These are phyloP conservation scores for Axinella damicornis DNA, from an alignment of 37 sponge, comb jelly and placozoan genomes.

Conservation along the genomic window DNA sequence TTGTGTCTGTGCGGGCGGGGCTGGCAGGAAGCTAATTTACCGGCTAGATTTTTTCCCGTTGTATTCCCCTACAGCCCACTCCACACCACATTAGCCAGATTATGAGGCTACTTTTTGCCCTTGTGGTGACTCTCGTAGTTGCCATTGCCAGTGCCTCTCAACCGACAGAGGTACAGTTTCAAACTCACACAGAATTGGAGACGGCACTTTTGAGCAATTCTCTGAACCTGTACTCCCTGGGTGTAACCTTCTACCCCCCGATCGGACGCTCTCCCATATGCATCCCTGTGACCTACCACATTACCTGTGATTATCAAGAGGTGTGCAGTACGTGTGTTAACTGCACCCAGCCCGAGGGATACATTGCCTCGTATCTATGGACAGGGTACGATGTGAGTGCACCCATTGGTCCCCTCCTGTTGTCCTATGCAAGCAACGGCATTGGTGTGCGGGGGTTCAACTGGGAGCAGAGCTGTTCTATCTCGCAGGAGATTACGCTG, in stretches of 20 bases:
- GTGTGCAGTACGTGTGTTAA: background rate
- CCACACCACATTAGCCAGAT: no score
- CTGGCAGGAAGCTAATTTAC: no score
- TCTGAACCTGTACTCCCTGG: constrained; percentile 25
- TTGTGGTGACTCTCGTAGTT: no score
- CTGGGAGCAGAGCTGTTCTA: constrained; percentile 48
- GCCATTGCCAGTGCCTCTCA: no score
- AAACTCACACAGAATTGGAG: no score
- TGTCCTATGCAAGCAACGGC: constrained; percentile 39
- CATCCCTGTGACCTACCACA: constrained; percentile 29
- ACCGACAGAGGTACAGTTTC: no score
- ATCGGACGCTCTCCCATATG: constrained; percentile 18
- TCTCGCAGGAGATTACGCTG: background rate
- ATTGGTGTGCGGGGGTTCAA: constrained; percentile 45
- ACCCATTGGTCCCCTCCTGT: constrained; percentile 18
- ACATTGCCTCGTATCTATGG: constrained; percentile 42
- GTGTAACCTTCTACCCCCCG: constrained; percentile 46
- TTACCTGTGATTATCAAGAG: background rate
- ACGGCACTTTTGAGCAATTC: no score
- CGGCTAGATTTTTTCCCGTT: no score
- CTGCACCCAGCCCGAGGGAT: background rate
- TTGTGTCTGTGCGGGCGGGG: no score
- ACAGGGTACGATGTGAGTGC: constrained; percentile 19
- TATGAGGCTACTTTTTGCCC: no score
- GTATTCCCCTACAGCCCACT: no score